Base-by-base conservation (phyloP, 2,113 vertebrate genomes). In the Euleptes europaea region DNA sequence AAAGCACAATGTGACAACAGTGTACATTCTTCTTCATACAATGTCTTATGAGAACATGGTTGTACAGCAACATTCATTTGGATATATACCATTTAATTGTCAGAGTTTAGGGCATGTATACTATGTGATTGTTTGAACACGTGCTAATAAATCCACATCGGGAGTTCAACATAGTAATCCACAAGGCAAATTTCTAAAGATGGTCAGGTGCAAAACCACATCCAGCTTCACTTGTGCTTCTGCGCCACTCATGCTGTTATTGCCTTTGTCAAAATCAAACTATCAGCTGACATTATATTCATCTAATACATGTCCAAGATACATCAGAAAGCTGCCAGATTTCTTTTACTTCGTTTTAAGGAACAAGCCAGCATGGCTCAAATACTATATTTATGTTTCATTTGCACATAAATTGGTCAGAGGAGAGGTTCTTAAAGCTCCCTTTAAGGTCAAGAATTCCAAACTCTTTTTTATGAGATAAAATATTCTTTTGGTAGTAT, bases 61-160 rank as follows among this genome's bases (percentile, higher is more conserved):
- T 21, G 21, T 2, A n/a, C 15, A 0, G 38, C 44, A 80, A 4
- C 0, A n/a, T 9, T 47, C 23, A 0, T 13, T 40, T 44, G 51
- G 47, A 31, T 19, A 33, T 21, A 23, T 23, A 57, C 54, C 42
- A 42, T 51, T 2, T 65, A 69, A 1, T 26, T 83, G 2, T 35
- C 44, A 74, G 1, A 31, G 44, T 31, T 35, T 49, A 1, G 0
- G 35, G 31, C 2, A 35, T 38, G 40, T 33, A 3, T 74, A 77
- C 70, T 0, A 14, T 31, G 15, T 54, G 3, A 17, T n/a, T 49
- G 14, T 51, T 67, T 77, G 17, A 31, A 38, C 44, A 82, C 47
- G 15, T 70, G 3, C 31, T 35, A 60, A 83, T 23, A 33, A 1
- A 26, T 73, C n/a, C 44, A 83, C 28, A 26, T 0, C 0, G 33